A percentile compares a stretch with the other conserved stretches of the same genome.
These are phyloP conservation scores for Gymnocypris eckloni DNA, from an alignment of 2,797 vertebrate species.

Conservation along the genomic window DNA sequence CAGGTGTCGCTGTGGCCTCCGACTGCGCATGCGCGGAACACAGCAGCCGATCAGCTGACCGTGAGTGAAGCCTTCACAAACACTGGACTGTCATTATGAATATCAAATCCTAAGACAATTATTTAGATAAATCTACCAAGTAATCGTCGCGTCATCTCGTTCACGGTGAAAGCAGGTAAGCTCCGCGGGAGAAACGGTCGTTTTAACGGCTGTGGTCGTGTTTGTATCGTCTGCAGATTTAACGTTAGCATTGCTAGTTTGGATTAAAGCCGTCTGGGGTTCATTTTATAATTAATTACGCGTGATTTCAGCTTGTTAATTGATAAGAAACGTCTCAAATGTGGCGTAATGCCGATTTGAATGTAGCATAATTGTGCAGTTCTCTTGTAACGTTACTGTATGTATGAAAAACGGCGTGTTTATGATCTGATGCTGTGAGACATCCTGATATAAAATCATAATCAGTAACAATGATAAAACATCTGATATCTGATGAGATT, in stretches of 20 bases:
- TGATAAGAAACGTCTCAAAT: not conserved
- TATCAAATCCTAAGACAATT: constrained; percentile 61
- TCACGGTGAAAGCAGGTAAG: constrained; percentile 46
- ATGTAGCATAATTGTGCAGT: not conserved
- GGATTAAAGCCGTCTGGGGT: not conserved
- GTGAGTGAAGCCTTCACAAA: constrained; percentile 71
- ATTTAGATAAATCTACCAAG: not conserved
- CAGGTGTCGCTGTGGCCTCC: not conserved
- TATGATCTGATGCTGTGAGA: not conserved
- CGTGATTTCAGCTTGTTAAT: not conserved
- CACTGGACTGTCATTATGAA: constrained; percentile 74
- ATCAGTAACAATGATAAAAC: not conserved
- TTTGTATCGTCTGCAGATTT: constrained; percentile 22
- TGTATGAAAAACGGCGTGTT: not conserved
- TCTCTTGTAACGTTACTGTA: not conserved
- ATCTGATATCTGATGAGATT: not conserved
- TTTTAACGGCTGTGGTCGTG: not conserved
- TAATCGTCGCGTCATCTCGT: constrained; percentile 32
- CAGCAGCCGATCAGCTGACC: constrained; percentile 78
- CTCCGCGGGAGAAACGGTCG: not conserved
- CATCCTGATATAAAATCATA: not conserved
- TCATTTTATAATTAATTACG: not conserved
- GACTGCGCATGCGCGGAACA: not conserved
- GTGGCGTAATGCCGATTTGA: not conserved
- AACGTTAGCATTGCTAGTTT: constrained; percentile 16